phyloP scores from a whole-genome alignment of 1,140 invertebrate species.

The Solen grandis region DNA sequence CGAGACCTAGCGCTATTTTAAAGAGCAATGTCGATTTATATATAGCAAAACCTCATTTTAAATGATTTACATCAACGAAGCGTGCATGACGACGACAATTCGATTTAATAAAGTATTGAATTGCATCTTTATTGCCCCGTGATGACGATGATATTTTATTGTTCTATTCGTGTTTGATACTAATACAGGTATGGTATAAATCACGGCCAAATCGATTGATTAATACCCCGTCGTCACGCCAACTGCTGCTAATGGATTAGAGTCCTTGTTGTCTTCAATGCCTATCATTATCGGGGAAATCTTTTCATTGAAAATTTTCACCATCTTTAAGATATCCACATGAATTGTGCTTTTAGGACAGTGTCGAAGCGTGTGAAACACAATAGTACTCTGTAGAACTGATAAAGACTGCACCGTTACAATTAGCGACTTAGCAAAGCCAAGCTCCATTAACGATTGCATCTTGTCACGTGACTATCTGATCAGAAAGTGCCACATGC shows the following conservation, averaged over 20 bases:
- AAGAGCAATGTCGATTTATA: too few relatives aligned
- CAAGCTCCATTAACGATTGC: constrained; percentile 33
- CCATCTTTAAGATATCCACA: constrained; percentile 28
- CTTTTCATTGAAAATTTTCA: constrained; percentile 7
- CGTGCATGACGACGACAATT: not conserved
- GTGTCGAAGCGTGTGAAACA: too few relatives aligned
- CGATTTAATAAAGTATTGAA: not conserved
- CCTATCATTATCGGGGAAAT: constrained; percentile 49
- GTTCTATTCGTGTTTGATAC: not conserved
- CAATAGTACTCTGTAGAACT: too few relatives aligned
- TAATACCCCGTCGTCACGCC: constrained; percentile 39
- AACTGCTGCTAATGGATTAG: constrained; percentile 48
- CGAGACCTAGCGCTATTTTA: too few relatives aligned
- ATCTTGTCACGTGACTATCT: constrained; percentile 19
- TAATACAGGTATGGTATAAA: constrained; percentile 37
- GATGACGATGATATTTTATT: constrained; percentile 1
- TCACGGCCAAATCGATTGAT: constrained; percentile 28
- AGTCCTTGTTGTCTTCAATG: too few relatives aligned
- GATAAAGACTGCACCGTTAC: too few relatives aligned
- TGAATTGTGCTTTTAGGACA: constrained; percentile 49
- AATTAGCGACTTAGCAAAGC: constrained; percentile 36
- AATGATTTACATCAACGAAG: not conserved
- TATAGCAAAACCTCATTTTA: too few relatives aligned
- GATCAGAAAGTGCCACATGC: constrained; percentile 24
- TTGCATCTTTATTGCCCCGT: not conserved